Base-by-base conservation (phyloP, 1,140 invertebrate species). In the Brachionus koreanus region DNA sequence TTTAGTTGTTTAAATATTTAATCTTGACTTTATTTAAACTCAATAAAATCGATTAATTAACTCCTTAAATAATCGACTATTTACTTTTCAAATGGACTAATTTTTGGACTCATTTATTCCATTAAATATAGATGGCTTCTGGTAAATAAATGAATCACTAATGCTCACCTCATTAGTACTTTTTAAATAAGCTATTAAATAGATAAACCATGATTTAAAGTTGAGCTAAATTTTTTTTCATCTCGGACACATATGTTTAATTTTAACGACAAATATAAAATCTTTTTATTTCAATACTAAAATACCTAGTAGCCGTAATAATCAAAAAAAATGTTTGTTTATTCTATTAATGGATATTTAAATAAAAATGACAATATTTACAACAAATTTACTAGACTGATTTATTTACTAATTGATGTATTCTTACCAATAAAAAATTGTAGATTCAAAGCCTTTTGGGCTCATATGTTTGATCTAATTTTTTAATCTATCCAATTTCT, bases 191-290 rank as follows among this genome's bases (percentile, higher is more conserved):
- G 29, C 29, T 29, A 29, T 29, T 2, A 29, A 49, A 57, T 57
- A 57, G 49, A 57, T 57, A 57, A 57, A 19, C 16, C 49, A 57
- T 57, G 1, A 29, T 57, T n/a, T 9, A 57, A 49, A 49, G 9
- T 19, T 23, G 49, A 57, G 49, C 16, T 57, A 57, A 0, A 57
- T 19, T 16, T 5, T 25, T 57, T 57, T 57, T 57, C 49, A 57
- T 57, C 49, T 57, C 49, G 65, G 35, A 39, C 65, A 74, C 69
- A 74, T 74, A 23, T 74, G 69, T 74, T 74, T 74, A 74, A 74
- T 74, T 46, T 74, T 74, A 74, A 74, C 42, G 25, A 74, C 39
- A 74, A 74, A 74, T 74, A 46, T 46, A 74, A 16, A 72, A 19
- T 72, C 39, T 43, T 74, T 25, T n/a, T 74, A 74, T 74, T 46